Conservation (phyloP, 2,113 vertebrate species). For the Phycodurus eques region DNA sequence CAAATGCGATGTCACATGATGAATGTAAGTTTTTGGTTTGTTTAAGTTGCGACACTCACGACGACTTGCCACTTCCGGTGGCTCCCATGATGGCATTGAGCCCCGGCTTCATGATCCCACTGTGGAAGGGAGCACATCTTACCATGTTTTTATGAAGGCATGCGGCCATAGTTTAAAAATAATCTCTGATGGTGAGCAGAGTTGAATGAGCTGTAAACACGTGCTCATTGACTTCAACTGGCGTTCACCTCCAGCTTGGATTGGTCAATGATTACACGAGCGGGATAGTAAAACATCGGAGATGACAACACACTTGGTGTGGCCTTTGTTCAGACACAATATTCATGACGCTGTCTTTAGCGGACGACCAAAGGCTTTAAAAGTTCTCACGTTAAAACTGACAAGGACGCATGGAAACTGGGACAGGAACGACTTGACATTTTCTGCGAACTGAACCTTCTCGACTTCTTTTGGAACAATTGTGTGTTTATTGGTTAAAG, state of each 20-base stretch:
- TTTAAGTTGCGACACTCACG: conserved; percentile 75
- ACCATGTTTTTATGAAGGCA: background rate
- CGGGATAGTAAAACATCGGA: background rate
- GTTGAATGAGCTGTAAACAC: background rate
- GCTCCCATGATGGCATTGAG: conserved; percentile 94
- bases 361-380: background rate
- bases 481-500: conserved; percentile 17
- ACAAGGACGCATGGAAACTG: background rate
- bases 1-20: background rate
- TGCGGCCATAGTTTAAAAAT: background rate
- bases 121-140: conserved; percentile 56
- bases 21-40: background rate
- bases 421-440: background rate
- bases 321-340: background rate
- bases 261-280: conserved; percentile 44
- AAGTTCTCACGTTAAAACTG: background rate
- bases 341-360: background rate
- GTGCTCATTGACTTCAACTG: background rate
- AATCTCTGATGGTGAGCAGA: background rate
- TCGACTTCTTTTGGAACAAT: background rate
- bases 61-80: conserved; percentile 93
- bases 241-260: conserved; percentile 24
- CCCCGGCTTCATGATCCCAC: conserved; percentile 91
- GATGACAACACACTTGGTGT: background rate
- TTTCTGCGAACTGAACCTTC: background rate